Evolutionary conservation across 2,888 invertebrate genomes (phyloP), one percentile per base, ranked within the genome.

Genomic region (Lycophotia porphyrea): DNA sequence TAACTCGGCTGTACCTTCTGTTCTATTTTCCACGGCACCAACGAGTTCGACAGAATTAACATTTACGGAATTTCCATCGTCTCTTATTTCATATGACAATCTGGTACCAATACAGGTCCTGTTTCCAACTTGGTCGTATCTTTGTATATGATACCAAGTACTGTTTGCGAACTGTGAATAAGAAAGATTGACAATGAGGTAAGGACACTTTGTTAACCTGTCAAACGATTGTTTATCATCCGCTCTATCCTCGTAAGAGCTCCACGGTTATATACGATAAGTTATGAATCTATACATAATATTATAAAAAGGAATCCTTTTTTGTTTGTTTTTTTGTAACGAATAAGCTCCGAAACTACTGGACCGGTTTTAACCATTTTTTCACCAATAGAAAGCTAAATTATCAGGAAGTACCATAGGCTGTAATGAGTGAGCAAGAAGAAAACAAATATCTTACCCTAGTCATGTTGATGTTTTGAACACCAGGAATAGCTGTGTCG

Each of bases 61-160:
- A 36, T 31, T 4, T 15, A 80, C 24, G 49, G n/a, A 21, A 47
- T 34, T 9, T 0, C 84, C 85, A 63, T 93, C 80, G 27, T 91
- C 78, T 21, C 21, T 27, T 55, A 15, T 4, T n/a, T 9, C 58
- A 58, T 47, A 58, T 1, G 89, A 86, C 83, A 94, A 94, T 13
- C 91, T 87, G 0, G 93, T 92, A 0, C 94, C 95, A 2, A 92
- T 88, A 78, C 96, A 96, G 21, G 90, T 86, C 15, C 92, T 86
- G 31, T 91, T 91, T 49, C 90, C 86, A n/a, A 88, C 82, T 87
- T 92, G 91, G 18, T 94, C 93, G 82, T 96, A 95, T 24, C 93
- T 90, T 74, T 93, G 92, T 8, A 91, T 92, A 71, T 95, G 93
- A 87, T 95, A 96, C 96, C 96, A 96, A 2, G 89, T 93, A 65